Evolutionary conservation across 2,888 invertebrate genomes (phyloP), one percentile per base, ranked within the genome.

Genomic region (Zootermopsis nevadensis): DNA sequence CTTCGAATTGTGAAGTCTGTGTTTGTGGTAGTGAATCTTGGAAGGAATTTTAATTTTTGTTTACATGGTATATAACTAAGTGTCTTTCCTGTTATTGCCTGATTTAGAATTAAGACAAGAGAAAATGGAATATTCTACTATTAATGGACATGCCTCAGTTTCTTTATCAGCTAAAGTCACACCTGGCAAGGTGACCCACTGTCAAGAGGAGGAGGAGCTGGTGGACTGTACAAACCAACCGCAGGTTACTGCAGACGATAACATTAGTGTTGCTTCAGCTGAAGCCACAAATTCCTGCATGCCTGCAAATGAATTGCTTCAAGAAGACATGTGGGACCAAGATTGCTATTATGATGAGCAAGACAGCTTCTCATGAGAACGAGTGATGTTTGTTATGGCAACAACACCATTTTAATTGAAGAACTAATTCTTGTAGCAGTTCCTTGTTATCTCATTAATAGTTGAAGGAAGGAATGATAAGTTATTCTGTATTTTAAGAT

Each of bases 351-450:
- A 76, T 42, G 74, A 82, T 31, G 82, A 82, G 19, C 67, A 82
- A 77, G 77, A 82, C 48, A 82, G 82, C 38, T 82, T 82, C 53
- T 82, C 82, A 67, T 82, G 82, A 82, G 72, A 60, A n/a, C 35
- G 15, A n/a, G 35, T 38, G 27, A 24, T 12, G 22, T 8, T 53
- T 53, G 27, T 77, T 76, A n/a, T 76, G 42, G 42, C n/a, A 69
- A 74, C 42, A 24, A 38, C 33, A 24, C 38, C 12, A 42, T 19
- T 38, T 31, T 72, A 30, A 72, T 35, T 33, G 3, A 67, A 72
- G 27, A 72, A 24, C 2, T 33, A 76, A 42, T n/a, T 76, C 76
- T 76, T 31, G 3, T 35, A 60, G 66, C 60, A 79, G 79, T 66
- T 79, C 79, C 79, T 77, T 79, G 60, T 33, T 66, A 33, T 79